phyloP scores from a whole-genome alignment of 35 echinoderm and acorn worm species.

The Apostichopus parvimensis region DNA sequence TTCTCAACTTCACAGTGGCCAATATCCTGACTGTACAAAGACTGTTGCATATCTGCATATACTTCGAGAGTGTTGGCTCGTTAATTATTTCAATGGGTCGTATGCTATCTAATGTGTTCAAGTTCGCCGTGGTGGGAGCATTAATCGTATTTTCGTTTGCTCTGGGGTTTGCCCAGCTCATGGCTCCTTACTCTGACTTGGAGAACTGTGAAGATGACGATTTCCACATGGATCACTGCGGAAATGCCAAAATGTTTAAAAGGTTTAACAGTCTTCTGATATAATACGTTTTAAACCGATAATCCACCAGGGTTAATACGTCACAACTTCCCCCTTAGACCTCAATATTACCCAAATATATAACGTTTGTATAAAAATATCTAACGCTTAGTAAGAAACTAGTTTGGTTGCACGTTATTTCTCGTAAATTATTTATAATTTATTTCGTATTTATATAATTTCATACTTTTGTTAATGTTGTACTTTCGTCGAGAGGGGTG shows the following conservation, averaged over 20 bases:
- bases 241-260: slow-evolving; percentile 1
- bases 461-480: too few relatives aligned
- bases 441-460: not conserved
- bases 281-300: too few relatives aligned
- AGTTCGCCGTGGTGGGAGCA: not conserved
- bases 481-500: too few relatives aligned
- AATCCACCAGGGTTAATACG: too few relatives aligned
- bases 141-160: slow-evolving; percentile 27
- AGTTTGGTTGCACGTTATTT: not conserved
- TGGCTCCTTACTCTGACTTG: slow-evolving; percentile 20
- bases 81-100: slow-evolving; percentile 36
- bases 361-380: too few relatives aligned
- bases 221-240: not conserved
- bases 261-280: not conserved
- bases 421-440: not conserved
- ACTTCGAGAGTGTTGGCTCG: slow-evolving; percentile 26
- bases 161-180: slow-evolving; percentile 27
- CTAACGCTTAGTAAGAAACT: too few relatives aligned
- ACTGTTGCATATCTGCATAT: slow-evolving; percentile 35
- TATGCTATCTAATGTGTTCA: not conserved
- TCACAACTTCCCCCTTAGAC: too few relatives aligned
- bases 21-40: slow-evolving; percentile 34
- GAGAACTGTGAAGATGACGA: not conserved
- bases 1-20: not conserved
- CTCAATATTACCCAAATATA: too few relatives aligned